Conservation (phyloP, 2,888 invertebrate genomes). For the Lagria hirta region DNA sequence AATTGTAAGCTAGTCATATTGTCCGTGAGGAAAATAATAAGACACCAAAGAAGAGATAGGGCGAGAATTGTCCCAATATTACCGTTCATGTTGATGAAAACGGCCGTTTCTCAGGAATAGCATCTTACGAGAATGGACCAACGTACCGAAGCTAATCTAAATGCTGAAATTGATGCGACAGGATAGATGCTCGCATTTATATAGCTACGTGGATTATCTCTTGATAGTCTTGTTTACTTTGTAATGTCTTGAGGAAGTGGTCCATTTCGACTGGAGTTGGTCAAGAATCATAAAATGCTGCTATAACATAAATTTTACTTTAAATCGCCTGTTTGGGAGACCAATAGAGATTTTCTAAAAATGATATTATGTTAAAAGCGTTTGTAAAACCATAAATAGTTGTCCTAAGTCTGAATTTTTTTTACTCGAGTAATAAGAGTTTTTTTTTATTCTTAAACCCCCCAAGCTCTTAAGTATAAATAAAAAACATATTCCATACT, state of each 20-base stretch:
- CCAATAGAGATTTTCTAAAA: neutral
- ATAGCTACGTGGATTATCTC: conserved; percentile 23
- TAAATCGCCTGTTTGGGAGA: too few species aligned
- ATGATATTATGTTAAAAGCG: too few species aligned
- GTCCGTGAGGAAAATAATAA: conserved; percentile 46
- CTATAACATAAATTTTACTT: too few species aligned
- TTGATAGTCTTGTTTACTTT: conserved; percentile 23
- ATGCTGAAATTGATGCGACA: conserved; percentile 32
- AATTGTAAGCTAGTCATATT: conserved; percentile 42
- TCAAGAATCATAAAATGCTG: conserved; percentile 20
- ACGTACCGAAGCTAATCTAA: conserved; percentile 33
- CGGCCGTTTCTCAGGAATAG: conserved; percentile 27
- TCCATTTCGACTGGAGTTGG: conserved; percentile 19
- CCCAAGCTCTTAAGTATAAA: too few species aligned
- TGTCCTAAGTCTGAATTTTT: too few species aligned
- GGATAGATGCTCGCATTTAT: conserved; percentile 22
- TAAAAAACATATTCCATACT: too few species aligned
- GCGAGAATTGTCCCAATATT: conserved; percentile 31
- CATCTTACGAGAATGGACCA: conserved; percentile 26
- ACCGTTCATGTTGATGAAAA: conserved; percentile 29
- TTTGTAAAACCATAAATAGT: too few species aligned
- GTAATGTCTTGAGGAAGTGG: conserved; percentile 15
- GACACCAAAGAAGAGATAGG: conserved; percentile 26
- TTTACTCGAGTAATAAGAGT: too few species aligned
- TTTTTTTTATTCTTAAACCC: too few species aligned